Percentiles rank a stretch among this genome's conserved stretches.
phyloP scores from a whole-genome alignment of 2,113 vertebrate species.

The Sylvietta virens region DNA sequence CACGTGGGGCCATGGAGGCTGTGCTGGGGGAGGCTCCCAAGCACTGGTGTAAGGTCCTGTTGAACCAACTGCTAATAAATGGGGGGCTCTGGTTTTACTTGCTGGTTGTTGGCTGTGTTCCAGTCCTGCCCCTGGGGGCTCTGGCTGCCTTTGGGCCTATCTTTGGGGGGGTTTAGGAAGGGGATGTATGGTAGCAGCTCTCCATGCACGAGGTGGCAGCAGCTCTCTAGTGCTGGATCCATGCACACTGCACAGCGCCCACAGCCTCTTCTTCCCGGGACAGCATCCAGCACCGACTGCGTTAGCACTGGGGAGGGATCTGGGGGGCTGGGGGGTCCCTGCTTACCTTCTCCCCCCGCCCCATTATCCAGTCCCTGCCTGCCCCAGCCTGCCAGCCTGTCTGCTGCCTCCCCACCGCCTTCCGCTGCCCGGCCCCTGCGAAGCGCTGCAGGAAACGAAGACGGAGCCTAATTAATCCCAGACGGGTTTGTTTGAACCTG shows the following conservation, averaged over 20 bases:
- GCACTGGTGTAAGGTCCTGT: slow-evolving; percentile 50
- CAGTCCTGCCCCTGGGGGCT: fast-evolving
- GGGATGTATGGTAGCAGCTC: not conserved
- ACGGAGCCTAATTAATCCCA: slow-evolving; percentile 50
- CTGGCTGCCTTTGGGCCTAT: not conserved
- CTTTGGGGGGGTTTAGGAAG: not conserved
- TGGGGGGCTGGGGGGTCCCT: not conserved
- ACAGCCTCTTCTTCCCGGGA: not conserved
- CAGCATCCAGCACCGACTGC: not conserved
- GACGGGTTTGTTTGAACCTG: slow-evolving; percentile 49
- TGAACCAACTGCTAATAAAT: slow-evolving; percentile 77
- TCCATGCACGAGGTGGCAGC: slow-evolving; percentile 47
- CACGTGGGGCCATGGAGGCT: not conserved
- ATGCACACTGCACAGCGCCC: fast-evolving
- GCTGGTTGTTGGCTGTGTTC: not conserved
- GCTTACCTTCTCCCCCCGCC: not conserved
- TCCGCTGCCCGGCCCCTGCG: not conserved
- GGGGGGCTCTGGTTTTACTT: slow-evolving; percentile 70
- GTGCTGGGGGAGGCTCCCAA: slow-evolving; percentile 8
- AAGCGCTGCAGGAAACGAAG: slow-evolving; percentile 29
- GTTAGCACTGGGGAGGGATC: not conserved
- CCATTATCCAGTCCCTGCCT: not conserved
- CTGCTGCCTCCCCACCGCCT: not conserved
- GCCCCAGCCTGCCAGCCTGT: not conserved
- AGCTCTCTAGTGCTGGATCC: not conserved